Conservation (phyloP, 2,888 invertebrate species). For the Drosophila neonasuta region DNA sequence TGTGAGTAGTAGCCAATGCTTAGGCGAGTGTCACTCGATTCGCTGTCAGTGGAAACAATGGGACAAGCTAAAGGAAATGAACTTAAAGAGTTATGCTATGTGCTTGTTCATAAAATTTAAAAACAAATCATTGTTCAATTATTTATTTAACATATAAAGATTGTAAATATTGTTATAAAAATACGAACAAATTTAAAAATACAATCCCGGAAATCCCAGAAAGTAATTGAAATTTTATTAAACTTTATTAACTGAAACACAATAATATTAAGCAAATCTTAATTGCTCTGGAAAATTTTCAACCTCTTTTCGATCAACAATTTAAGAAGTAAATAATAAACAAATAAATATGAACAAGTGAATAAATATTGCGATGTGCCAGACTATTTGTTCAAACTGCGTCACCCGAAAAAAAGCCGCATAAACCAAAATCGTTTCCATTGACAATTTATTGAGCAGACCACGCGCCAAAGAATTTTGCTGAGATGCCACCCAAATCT, state of each 20-base stretch:
- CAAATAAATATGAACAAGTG: background rate
- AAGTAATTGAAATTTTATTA: too few species aligned
- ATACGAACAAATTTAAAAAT: too few species aligned
- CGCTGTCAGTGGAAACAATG: slow-evolving; percentile 7
- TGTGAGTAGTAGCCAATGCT: slow-evolving; percentile 86
- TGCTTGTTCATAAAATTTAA: too few species aligned
- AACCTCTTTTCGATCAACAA: too few species aligned
- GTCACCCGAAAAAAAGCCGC: background rate
- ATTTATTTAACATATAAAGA: too few species aligned
- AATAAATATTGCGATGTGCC: background rate
- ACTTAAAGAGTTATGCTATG: too few species aligned
- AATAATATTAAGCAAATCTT: too few species aligned
- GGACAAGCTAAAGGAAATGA: background rate
- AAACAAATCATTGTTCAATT: too few species aligned
- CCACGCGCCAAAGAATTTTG: slow-evolving; percentile 1
- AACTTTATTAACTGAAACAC: too few species aligned
- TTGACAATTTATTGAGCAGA: slow-evolving; percentile 34
- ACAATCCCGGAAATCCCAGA: too few species aligned
- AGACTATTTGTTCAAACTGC: background rate
- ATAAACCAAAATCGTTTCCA: background rate
- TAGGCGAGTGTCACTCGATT: slow-evolving; percentile 70
- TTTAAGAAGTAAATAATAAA: background rate
- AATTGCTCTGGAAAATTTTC: too few species aligned
- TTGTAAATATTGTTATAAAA: too few species aligned
- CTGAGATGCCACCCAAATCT: background rate